Evolutionary conservation across 2,797 vertebrate species (phyloP), one percentile per base, ranked within the genome.

Genomic region (Alauda arvensis): DNA sequence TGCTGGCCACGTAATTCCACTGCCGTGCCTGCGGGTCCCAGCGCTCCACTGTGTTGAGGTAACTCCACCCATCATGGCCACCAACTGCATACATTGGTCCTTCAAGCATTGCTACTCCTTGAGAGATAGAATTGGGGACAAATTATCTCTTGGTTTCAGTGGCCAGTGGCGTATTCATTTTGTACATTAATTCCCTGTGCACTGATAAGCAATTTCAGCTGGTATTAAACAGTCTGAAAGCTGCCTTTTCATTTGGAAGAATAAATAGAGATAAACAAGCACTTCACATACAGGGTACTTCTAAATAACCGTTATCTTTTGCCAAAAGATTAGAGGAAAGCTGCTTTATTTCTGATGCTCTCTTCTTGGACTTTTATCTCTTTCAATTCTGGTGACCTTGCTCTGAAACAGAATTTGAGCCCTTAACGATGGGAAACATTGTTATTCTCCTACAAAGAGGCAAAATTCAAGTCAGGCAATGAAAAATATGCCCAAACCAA

Each of bases 1-100:
- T 99, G 93, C 99, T 99, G 84, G 99, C 98, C 88, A 99, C 99
- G 0, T 99, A 99, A 96, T 99, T 99, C 99, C 99, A 99, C 93
- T 99, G 99, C 60, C 98, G 97, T 29, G 98, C 99, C 92, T 99
- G 98, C 1, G 99, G 99, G 92, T 99, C 99, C 99, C 99, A 99
- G 91, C 99, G 97, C 85, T 99, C 99, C 88, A 99, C 99, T 0
- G 99, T 99, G 94, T 99, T 99, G 56, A 99, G 97, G 94, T 99
- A 99, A 89, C 99, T 99, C 98, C 99, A 99, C 74, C 99, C 99
- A 29, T 99, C 99, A 12, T 99, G 99, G 61, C 99, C 99, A 29
- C 99, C 99, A 8, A 99, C 98, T 3, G 99, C 99, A 79, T 99
- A 99, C 99, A 99, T 99, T 9, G 99, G 99, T 26, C 99, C 99